These are phyloP conservation scores for Phalacrocorax carbo DNA, from an alignment of 2,113 vertebrate genomes.

Conservation along the genomic window DNA sequence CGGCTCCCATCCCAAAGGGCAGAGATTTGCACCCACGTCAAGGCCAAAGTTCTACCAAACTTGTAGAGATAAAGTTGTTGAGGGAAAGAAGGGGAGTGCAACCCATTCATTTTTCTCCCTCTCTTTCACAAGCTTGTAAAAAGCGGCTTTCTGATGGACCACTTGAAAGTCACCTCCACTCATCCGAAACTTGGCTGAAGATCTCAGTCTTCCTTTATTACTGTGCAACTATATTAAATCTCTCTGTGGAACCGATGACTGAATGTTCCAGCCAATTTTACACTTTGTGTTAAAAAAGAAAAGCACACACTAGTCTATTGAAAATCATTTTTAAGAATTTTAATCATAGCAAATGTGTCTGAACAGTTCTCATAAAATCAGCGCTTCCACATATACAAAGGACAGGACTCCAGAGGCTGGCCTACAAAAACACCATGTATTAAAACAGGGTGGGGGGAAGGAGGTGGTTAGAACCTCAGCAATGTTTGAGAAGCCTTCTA, in stretches of 20 bases:
- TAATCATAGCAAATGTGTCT: conserved; percentile 73
- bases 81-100: neutral
- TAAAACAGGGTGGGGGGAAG: neutral
- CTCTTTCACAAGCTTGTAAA: neutral
- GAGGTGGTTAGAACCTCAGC: neutral
- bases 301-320: conserved; percentile 23
- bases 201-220: conserved; percentile 36
- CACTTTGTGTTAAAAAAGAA: neutral
- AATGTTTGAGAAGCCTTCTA: conserved; percentile 47
- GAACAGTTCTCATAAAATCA: conserved; percentile 69
- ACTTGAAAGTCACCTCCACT: conserved; percentile 59
- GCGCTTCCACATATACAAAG: conserved; percentile 64
- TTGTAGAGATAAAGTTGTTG: neutral
- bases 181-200: conserved; percentile 26
- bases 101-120: neutral
- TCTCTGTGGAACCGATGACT: conserved; percentile 8
- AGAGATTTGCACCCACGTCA: neutral
- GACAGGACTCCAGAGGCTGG: conserved; percentile 50
- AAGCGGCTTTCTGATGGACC: neutral
- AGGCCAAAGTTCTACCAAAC: neutral
- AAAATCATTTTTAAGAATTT: conserved; percentile 70
- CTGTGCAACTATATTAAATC: conserved; percentile 30
- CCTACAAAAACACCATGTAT: conserved; percentile 66
- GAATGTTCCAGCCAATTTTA: conserved; percentile 11
- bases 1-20: neutral